Conservation (phyloP, 2,888 invertebrate species). For the Cactoblastis cactorum region DNA sequence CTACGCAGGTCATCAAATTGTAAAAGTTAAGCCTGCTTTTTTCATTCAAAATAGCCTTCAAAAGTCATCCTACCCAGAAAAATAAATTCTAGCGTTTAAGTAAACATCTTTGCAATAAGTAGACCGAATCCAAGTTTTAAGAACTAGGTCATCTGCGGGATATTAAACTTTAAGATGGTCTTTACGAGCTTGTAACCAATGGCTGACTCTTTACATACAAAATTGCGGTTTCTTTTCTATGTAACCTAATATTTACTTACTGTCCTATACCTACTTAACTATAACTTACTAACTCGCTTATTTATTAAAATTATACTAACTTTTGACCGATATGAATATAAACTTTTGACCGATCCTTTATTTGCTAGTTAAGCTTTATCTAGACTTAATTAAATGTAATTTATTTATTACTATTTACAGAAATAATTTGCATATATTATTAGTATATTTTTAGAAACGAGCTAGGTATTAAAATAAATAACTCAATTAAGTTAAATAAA, state of each 20-base stretch:
- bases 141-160: conserved; percentile 36
- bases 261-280: not conserved
- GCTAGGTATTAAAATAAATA: conserved; percentile 42
- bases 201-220: not conserved
- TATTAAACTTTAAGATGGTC: conserved; percentile 39
- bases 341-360: too few species aligned
- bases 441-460: not conserved
- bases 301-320: too few species aligned
- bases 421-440: too few species aligned
- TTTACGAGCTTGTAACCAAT: conserved; percentile 15
- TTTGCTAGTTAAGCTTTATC: too few species aligned
- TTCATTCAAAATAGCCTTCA: too few species aligned
- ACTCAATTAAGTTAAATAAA: conserved; percentile 61
- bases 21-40: too few species aligned
- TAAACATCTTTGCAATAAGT: not conserved
- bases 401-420: too few species aligned
- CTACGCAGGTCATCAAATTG: too few species aligned
- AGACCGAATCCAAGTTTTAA: conserved; percentile 22
- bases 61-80: too few species aligned
- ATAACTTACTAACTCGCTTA: too few species aligned
- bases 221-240: not conserved
- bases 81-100: not conserved
- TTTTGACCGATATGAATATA: too few species aligned
- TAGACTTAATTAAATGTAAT: too few species aligned
- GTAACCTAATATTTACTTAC: not conserved